Evolutionary conservation across 1,140 invertebrate genomes (phyloP).

Genomic region (Dufourea novaeangliae): DNA sequence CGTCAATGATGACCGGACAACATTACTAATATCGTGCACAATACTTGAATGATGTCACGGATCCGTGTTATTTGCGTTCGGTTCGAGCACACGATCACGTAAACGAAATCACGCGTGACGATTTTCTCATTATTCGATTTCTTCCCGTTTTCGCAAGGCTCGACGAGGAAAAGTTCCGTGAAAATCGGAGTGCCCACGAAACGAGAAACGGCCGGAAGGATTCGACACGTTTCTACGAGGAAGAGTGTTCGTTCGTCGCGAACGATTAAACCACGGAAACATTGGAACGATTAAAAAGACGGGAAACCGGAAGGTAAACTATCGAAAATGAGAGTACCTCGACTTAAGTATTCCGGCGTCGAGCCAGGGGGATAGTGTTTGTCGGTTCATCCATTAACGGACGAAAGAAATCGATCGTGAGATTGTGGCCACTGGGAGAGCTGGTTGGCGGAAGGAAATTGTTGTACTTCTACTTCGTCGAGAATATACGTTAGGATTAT

Average conservation of each 20-base stretch:
- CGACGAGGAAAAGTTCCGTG: background rate
- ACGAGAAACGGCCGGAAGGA: too few relatives aligned
- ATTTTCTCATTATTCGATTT: background rate
- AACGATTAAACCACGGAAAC: conserved; percentile 22
- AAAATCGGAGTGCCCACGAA: background rate
- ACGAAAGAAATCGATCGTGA: conserved; percentile 6
- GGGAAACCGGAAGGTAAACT: conserved; percentile 27
- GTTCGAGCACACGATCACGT: background rate
- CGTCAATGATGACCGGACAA: too few relatives aligned
- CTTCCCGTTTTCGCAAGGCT: background rate
- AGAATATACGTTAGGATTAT: background rate
- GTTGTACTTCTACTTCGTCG: background rate
- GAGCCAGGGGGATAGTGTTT: background rate
- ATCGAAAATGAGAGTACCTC: conserved; percentile 14
- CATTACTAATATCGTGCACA: too few relatives aligned
- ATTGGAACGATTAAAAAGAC: conserved; percentile 1
- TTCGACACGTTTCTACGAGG: background rate
- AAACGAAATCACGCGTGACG: background rate
- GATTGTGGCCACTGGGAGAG: background rate
- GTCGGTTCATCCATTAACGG: conserved; percentile 9
- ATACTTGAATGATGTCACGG: background rate
- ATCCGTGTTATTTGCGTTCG: background rate
- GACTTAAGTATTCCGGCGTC: background rate
- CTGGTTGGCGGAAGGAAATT: background rate
- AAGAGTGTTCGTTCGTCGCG: background rate